Base-by-base conservation (phyloP, 1,140 invertebrate genomes). In the Scaptodrosophila lebanonensis region DNA sequence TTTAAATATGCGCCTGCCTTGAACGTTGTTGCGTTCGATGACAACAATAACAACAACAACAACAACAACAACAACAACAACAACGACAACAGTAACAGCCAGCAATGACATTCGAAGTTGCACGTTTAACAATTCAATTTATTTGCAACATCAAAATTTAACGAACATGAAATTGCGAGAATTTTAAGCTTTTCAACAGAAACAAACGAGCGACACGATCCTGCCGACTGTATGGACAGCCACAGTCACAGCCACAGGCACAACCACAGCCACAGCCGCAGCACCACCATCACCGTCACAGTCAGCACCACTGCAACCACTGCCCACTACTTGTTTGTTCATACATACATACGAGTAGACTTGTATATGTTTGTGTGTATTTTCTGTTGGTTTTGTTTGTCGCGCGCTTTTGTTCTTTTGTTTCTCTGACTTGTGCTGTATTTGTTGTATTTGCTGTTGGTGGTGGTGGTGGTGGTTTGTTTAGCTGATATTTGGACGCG, bases 111-210 rank as follows among this genome's bases (percentile, higher is more conserved):
- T 79, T 73, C 58, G 54, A 83, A 68, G 73, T 85, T 85, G 83
- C 83, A 83, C 83, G 83, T 85, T 85, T 85, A 85, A 85, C 83
- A 85, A 85, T 85, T 85, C 83, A 85, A 85, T 85, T 85, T 85
- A 85, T 85, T 85, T 85, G 69, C 66, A 85, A 79, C 77, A 83
- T 85, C 83, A 85, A 85, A 85, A 83, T 85, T 85, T 85, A 85
- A 85, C 83, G 83, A 85, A 85, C 83, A 85, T 85, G 79, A 85
- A 85, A 85, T 85, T 85, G 83, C 83, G 83, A 79, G 83, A 85
- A 85, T 85, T 85, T 85, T 85, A 77, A 85, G 79, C 72, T 85
- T 85, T 77, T 85, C 83, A 83, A 44, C 70, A 85, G 83, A 85
- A 85, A 85, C 83, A 85, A 85, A 85, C 83, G 83, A 85, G 77